Evolutionary conservation across 2,797 vertebrate species (phyloP).

Genomic region (Urophycis tenuis): DNA sequence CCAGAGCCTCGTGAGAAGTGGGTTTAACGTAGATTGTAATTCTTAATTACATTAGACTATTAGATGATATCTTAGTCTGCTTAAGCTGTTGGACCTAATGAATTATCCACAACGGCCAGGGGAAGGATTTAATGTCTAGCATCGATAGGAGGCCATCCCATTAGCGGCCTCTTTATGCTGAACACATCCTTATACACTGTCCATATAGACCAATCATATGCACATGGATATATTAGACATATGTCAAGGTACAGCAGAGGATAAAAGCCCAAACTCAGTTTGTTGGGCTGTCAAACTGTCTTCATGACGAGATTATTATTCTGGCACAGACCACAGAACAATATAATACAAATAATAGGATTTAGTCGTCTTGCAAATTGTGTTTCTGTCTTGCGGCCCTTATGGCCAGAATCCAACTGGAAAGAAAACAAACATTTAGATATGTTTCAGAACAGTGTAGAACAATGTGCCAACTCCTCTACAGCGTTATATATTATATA

Average conservation of each 20-base stretch:
- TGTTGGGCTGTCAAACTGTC: not conserved
- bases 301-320: not conserved
- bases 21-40: not conserved
- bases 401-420: not conserved
- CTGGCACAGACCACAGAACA: not conserved
- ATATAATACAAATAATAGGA: not conserved
- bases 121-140: not conserved
- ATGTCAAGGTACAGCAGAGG: not conserved
- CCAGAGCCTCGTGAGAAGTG: not conserved
- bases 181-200: not conserved
- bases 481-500: not conserved
- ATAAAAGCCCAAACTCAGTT: not conserved
- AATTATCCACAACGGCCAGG: not conserved
- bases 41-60: not conserved
- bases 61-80: not conserved
- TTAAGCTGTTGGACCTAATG: not conserved
- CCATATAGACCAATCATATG: not conserved
- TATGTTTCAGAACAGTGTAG: not conserved
- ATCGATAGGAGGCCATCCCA: not conserved
- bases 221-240: not conserved
- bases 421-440: not conserved
- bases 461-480: not conserved
- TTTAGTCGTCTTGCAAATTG: not conserved
- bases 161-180: not conserved
- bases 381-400: not conserved